These are phyloP conservation scores for Salmo trutta DNA, from an alignment of 2,797 vertebrate species.

Conservation along the genomic window DNA sequence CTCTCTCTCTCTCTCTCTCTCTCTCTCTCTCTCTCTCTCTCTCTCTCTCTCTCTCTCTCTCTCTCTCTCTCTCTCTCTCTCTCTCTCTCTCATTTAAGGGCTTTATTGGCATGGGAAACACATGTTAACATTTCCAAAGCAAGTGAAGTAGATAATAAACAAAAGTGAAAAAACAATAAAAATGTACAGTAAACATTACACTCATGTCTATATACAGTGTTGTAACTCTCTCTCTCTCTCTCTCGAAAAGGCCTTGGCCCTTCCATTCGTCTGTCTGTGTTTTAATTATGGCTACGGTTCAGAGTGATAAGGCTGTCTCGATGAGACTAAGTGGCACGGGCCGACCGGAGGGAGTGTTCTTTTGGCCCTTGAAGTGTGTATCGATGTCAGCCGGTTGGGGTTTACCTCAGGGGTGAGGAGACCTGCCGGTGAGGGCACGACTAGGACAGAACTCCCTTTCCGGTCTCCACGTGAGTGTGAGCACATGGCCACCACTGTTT, in stretches of 20 bases:
- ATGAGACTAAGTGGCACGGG: constrained; percentile 45
- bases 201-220: neutral
- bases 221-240: neutral
- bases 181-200: neutral
- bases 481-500: constrained; percentile 87
- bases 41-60: neutral
- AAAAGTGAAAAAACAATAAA: neutral
- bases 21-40: neutral
- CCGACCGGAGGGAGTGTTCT: constrained; percentile 49
- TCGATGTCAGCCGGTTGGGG: constrained; percentile 62
- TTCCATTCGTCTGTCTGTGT: neutral
- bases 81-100: neutral
- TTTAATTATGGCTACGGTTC: constrained; percentile 52
- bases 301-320: constrained; percentile 48
- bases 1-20: neutral
- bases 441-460: constrained; percentile 64
- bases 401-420: constrained; percentile 71
- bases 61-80: neutral
- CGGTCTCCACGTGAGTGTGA: constrained; percentile 70
- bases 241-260: neutral
- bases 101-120: no score
- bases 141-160: no score
- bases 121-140: no score
- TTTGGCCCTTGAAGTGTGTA: constrained; percentile 49
- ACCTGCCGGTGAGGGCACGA: constrained; percentile 66